Conservation (phyloP, 2,888 invertebrate species). For the Syritta pipiens region DNA sequence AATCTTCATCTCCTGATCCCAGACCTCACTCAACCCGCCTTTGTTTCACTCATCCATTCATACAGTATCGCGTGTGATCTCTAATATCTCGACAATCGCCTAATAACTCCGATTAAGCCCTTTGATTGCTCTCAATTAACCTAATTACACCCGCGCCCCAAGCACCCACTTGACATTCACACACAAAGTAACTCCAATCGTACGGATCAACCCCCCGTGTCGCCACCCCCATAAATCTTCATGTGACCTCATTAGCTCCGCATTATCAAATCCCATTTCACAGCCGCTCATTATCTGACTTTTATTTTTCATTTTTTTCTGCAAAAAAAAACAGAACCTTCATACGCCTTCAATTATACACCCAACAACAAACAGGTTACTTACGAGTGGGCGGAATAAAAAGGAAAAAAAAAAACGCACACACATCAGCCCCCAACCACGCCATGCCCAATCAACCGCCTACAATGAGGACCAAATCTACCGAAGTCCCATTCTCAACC, state of each 20-base stretch:
- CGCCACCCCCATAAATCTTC: conserved; percentile 4
- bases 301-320: not conserved
- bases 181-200: not conserved
- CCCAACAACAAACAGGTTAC: conserved; percentile 8
- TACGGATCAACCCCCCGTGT: not conserved
- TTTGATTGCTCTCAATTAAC: not conserved
- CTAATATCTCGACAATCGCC: not conserved
- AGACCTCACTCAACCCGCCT: too few species aligned
- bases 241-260: conserved; percentile 27
- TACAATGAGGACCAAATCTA: conserved; percentile 18
- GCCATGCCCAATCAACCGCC: conserved; percentile 40
- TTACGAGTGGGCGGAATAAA: not conserved
- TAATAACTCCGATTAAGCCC: not conserved
- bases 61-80: too few species aligned
- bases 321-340: not conserved
- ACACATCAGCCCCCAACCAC: conserved; percentile 12
- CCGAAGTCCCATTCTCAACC: not conserved
- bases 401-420: not conserved
- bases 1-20: too few species aligned
- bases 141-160: not conserved
- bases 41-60: too few species aligned
- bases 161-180: not conserved
- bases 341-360: conserved; percentile 3
- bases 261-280: conserved; percentile 19
- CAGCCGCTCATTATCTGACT: not conserved